Conservation (phyloP, 64 coral and sea anemone species). For the Montipora sp. region DNA sequence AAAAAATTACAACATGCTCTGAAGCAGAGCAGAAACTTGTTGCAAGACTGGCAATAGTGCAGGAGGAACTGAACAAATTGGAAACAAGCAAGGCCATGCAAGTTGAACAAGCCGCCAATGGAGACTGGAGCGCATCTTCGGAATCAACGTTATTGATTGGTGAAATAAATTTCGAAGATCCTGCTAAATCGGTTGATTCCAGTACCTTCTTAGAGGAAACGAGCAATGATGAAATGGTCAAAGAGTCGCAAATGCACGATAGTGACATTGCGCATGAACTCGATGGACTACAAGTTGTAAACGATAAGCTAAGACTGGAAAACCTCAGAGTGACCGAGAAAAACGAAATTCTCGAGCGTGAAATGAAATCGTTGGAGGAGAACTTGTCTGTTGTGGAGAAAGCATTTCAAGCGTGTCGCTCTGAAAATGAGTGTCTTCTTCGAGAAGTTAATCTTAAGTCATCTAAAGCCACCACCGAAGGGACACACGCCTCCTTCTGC, state of each 20-base stretch:
- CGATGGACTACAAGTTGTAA: not conserved
- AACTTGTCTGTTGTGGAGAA: constrained; percentile 52
- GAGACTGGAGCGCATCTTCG: constrained; percentile 9
- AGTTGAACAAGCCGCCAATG: not conserved
- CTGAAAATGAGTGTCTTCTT: constrained; percentile 52
- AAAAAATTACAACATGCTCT: constrained; percentile 27
- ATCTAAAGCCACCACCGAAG: constrained; percentile 30
- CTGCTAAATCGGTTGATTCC: not conserved
- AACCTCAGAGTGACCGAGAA: constrained; percentile 19
- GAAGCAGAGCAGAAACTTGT: constrained; percentile 16
- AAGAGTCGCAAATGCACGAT: not conserved
- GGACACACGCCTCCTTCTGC: constrained; percentile 52
- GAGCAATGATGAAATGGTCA: not conserved
- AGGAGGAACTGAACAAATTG: constrained; percentile 28
- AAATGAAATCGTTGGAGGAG: constrained; percentile 44
- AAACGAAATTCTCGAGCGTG: constrained; percentile 55
- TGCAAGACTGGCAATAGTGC: constrained; percentile 30
- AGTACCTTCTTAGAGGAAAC: not conserved
- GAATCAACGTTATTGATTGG: constrained; percentile 19
- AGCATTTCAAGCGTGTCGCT: constrained; percentile 31
- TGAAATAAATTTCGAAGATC: not conserved
- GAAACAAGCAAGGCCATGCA: not conserved
- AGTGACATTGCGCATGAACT: not conserved
- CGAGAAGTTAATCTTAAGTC: constrained; percentile 60
- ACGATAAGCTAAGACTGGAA: constrained; percentile 11